These are phyloP conservation scores for Patella vulgata DNA, from an alignment of 1,140 invertebrate species.

Conservation along the genomic window DNA sequence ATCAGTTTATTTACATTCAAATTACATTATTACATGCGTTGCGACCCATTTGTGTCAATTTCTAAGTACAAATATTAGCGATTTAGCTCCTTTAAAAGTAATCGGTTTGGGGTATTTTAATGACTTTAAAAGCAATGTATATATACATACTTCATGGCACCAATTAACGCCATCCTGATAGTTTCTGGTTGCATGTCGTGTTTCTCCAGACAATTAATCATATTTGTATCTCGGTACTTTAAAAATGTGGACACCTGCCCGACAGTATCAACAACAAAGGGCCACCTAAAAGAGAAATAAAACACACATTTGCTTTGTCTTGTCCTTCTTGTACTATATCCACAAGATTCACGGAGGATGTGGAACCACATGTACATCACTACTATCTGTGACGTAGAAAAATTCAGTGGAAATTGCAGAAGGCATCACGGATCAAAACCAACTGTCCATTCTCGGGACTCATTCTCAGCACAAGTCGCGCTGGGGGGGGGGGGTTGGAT, in stretches of 20 bases:
- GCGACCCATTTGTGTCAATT: too few species aligned
- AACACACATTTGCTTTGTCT: too few species aligned
- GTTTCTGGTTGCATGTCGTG: slow-evolving; percentile 56
- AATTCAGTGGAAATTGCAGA: neutral
- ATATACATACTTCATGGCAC: slow-evolving; percentile 58
- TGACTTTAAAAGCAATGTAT: too few species aligned
- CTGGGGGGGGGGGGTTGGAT: too few species aligned
- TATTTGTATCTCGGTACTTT: slow-evolving; percentile 63
- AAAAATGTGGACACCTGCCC: slow-evolving; percentile 60
- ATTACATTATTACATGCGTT: too few species aligned
- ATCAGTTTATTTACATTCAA: too few species aligned
- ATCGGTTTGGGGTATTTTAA: too few species aligned
- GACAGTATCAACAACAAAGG: slow-evolving; percentile 58
- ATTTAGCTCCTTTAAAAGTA: too few species aligned
- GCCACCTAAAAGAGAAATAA: slow-evolving; percentile 55
- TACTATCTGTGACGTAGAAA: neutral
- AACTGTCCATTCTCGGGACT: neutral
- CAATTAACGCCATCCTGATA: slow-evolving; percentile 53
- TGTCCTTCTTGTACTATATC: too few species aligned
- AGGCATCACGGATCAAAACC: neutral
- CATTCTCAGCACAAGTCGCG: too few species aligned
- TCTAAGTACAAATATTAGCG: too few species aligned
- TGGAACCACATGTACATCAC: neutral
- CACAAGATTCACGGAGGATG: neutral
- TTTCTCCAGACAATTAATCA: slow-evolving; percentile 53